Evolutionary conservation across 2,888 invertebrate species (phyloP).

Genomic region (Philonicus albiceps): DNA sequence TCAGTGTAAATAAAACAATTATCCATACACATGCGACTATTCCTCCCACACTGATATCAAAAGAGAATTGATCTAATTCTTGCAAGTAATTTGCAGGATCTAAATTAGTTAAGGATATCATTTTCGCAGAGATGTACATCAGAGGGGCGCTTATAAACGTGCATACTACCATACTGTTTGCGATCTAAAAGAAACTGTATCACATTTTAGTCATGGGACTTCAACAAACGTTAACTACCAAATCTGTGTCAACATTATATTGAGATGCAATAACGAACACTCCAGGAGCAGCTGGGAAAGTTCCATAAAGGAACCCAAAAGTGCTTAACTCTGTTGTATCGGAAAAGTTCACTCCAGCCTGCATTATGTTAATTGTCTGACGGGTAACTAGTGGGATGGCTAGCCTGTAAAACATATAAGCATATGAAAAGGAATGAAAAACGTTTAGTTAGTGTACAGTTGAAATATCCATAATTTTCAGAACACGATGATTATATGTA

Average conservation of each 20-base stretch:
- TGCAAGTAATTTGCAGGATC: constrained; percentile 76
- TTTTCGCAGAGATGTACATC: constrained; percentile 94
- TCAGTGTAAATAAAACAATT: constrained; percentile 74
- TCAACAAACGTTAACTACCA: constrained; percentile 67
- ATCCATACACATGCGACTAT: constrained; percentile 82
- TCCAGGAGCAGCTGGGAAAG: constrained; percentile 95
- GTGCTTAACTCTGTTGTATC: constrained; percentile 86
- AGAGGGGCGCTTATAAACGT: constrained; percentile 94
- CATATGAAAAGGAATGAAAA: neutral
- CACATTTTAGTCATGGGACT: neutral
- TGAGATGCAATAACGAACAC: constrained; percentile 93
- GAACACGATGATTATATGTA: too few relatives aligned
- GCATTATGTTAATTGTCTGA: constrained; percentile 81
- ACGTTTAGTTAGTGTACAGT: neutral
- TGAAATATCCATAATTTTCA: neutral
- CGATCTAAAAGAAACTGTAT: constrained; percentile 71
- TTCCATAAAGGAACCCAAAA: constrained; percentile 94
- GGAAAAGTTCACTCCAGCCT: constrained; percentile 73
- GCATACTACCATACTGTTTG: constrained; percentile 92
- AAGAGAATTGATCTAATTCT: constrained; percentile 79
- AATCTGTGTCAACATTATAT: constrained; percentile 84
- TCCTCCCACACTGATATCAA: constrained; percentile 84
- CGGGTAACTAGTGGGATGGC: constrained; percentile 85
- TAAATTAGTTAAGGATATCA: constrained; percentile 81
- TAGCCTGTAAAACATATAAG: constrained; percentile 65